Percentiles rank a stretch among this genome's conserved stretches.
Evolutionary conservation across 2,888 invertebrate species (phyloP).

Genomic region (Callinectes sapidus): DNA sequence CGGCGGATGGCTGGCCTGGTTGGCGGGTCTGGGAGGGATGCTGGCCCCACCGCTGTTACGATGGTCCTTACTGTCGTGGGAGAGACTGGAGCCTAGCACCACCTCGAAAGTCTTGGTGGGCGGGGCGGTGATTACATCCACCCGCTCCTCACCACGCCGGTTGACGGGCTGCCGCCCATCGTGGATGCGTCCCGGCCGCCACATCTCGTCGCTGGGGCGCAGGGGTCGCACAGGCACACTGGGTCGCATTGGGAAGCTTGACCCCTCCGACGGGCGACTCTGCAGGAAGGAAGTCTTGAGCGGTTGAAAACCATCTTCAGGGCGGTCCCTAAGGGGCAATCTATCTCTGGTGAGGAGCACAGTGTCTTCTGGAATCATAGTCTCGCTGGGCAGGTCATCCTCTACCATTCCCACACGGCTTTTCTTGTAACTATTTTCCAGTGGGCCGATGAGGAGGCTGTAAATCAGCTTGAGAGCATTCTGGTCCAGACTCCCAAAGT

Average conservation of each 20-base stretch:
- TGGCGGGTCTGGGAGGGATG: background rate
- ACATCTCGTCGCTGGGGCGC: conserved; percentile 24
- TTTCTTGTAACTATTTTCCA: conserved; percentile 46
- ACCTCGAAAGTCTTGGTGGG: conserved; percentile 65
- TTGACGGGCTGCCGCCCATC: conserved; percentile 22
- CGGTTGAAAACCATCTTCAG: conserved; percentile 45
- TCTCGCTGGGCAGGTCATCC: conserved; percentile 5
- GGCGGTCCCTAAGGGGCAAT: conserved; percentile 52
- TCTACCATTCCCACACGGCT: conserved; percentile 22
- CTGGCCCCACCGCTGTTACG: background rate
- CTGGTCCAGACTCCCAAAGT: conserved; percentile 67
- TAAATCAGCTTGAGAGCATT: conserved; percentile 69
- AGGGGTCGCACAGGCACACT: conserved; percentile 39
- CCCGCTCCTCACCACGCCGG: conserved; percentile 42
- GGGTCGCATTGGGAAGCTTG: conserved; percentile 47
- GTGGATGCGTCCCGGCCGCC: conserved; percentile 50
- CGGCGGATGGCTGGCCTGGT: conserved; percentile 14
- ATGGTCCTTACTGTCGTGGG: conserved; percentile 45
- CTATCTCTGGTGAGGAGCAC: conserved; percentile 41
- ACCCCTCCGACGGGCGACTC: conserved; percentile 13
- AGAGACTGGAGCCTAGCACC: conserved; percentile 67
- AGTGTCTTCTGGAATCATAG: background rate
- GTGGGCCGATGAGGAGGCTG: conserved; percentile 65
- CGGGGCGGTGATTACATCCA: conserved; percentile 72
- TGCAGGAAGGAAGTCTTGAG: conserved; percentile 36